phyloP scores from a whole-genome alignment of 2,888 invertebrate genomes.

The Eupelmus urozonus region DNA sequence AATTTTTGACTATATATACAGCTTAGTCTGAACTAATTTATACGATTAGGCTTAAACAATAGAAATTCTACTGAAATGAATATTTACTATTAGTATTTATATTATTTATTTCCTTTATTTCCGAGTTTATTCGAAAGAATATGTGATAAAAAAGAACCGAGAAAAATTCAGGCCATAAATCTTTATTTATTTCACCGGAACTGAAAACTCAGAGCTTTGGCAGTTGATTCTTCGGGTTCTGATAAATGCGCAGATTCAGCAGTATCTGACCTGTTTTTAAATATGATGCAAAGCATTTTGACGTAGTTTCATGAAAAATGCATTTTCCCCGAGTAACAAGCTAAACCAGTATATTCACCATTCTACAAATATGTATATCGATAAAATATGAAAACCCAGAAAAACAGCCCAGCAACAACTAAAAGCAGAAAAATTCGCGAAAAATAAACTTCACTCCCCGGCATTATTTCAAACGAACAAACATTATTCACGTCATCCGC shows the following conservation, averaged over 20 bases:
- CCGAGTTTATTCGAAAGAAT: too few species aligned
- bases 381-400: background rate
- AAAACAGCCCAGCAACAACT: too few species aligned
- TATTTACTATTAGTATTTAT: too few species aligned
- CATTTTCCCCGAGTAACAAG: background rate
- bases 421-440: too few species aligned
- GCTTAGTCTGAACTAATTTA: too few species aligned
- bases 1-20: too few species aligned
- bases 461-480: too few species aligned
- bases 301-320: constrained; percentile 20
- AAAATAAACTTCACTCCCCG: background rate
- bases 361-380: background rate
- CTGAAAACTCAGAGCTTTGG: constrained; percentile 14
- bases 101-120: too few species aligned
- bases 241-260: constrained; percentile 30
- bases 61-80: background rate
- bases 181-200: constrained; percentile 4
- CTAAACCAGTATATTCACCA: background rate
- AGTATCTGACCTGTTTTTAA: constrained; percentile 28
- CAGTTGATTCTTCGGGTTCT: constrained; percentile 38
- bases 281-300: background rate
- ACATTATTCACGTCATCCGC: too few species aligned
- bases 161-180: background rate
- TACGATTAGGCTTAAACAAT: too few species aligned
- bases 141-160: too few species aligned